Evolutionary conservation across 2,113 vertebrate species (phyloP).

Genomic region (Lota lota): DNA sequence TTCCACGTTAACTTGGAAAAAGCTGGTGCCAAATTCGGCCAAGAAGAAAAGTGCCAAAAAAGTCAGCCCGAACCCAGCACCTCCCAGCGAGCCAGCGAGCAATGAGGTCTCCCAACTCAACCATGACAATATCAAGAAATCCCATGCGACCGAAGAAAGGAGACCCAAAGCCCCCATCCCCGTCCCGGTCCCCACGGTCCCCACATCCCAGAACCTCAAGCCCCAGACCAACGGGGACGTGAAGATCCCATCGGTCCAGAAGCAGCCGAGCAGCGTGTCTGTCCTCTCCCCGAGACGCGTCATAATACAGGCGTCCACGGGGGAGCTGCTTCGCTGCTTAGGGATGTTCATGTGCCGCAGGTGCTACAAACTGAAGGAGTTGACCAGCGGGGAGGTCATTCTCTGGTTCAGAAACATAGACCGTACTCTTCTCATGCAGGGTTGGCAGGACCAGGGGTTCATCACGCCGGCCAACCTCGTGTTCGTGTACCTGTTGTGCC

Average conservation of each 20-base stretch:
- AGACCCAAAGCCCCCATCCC: constrained; percentile 76
- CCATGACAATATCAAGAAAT: constrained; percentile 64
- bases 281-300: constrained; percentile 82
- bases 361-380: constrained; percentile 87
- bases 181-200: constrained; percentile 76
- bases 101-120: constrained; percentile 69
- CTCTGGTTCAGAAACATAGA: constrained; percentile 97
- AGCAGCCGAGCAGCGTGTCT: constrained; percentile 68
- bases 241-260: constrained; percentile 64
- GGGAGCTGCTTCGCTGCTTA: constrained; percentile 91
- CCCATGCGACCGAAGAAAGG: constrained; percentile 56
- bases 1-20: constrained; percentile 86
- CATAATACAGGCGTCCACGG: constrained; percentile 93
- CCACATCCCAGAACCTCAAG: constrained; percentile 41
- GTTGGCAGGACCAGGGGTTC: constrained; percentile 98
- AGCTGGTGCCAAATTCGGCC: constrained; percentile 82
- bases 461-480: constrained; percentile 95
- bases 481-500: constrained; percentile 94
- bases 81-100: constrained; percentile 41
- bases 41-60: constrained; percentile 92
- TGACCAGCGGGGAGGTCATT: constrained; percentile 87
- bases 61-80: constrained; percentile 80
- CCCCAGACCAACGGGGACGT: constrained; percentile 23
- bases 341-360: constrained; percentile 93
- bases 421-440: constrained; percentile 91